These are phyloP conservation scores for Astropecten irregularis DNA, from an alignment of 53 echinoderm and acorn worm species.

Conservation along the genomic window DNA sequence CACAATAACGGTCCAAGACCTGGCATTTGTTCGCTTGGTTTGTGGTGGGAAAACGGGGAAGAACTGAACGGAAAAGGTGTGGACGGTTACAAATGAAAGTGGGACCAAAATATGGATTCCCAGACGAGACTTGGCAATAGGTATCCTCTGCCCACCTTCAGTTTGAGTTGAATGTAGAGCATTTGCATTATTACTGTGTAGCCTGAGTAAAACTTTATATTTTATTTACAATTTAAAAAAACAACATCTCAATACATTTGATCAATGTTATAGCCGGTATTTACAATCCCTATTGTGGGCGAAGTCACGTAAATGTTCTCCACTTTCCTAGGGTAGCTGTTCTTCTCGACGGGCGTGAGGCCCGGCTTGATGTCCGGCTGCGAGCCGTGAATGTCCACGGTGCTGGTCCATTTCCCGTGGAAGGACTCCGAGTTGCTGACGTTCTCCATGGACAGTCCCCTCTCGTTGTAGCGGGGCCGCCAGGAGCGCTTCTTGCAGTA, in stretches of 20 bases:
- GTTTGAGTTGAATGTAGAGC: no score
- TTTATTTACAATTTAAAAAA: no score
- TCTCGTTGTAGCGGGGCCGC: constrained; percentile 37
- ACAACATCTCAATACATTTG: constrained; percentile 23
- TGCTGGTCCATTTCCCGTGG: constrained; percentile 41
- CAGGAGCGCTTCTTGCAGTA: constrained; percentile 47
- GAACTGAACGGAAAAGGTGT: no score
- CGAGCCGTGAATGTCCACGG: constrained; percentile 28
- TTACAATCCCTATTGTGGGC: constrained; percentile 7
- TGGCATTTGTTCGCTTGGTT: no score
- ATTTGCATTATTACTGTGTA: no score
- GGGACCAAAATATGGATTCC: no score
- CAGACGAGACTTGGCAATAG: no score
- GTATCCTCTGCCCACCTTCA: no score
- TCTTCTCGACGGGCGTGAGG: constrained; percentile 30
- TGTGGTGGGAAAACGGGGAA: no score
- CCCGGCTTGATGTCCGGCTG: not conserved
- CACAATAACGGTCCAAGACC: no score
- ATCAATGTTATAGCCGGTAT: constrained; percentile 36
- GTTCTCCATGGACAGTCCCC: constrained; percentile 51
- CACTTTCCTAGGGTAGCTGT: not conserved
- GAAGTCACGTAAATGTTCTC: constrained; percentile 45
- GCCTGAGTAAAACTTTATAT: no score
- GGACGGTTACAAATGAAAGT: no score
- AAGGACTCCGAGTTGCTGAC: constrained; percentile 11